Base-by-base conservation (phyloP, 2,797 vertebrate genomes). In the Botia almorhae region DNA sequence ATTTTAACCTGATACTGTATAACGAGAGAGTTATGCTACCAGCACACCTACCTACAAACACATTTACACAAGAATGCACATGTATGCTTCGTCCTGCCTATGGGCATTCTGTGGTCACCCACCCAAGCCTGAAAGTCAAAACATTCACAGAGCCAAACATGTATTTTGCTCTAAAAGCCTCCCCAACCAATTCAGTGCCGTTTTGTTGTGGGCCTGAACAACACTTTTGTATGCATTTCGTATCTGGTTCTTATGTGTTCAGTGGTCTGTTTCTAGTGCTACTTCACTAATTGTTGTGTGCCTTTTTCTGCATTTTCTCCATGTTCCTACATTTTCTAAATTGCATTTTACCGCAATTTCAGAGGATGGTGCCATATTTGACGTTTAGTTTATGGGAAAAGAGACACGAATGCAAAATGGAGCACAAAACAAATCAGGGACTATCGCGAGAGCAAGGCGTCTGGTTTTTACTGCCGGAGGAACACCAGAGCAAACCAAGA, bases 291-390 rank as follows among this genome's bases (percentile, higher is more conserved):
- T 93, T 92, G 92, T 93, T 0, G 92, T 94, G 94, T 94, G 93
- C 94, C 94, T 94, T 95, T 94, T 94, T 92, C 90, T 92, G 90
- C 89, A 90, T 92, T 93, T 92, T 94, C 90, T 93, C 90, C 87
- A 85, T 80, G 63, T 81, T 80, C 77, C 63, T 84, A 73, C 77
- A 63, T 80, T 85, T 81, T 82, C 68, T 65, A 33, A 78, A 82
- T 76, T 81, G 84, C 81, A 63, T 79, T 83, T 80, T 53, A 55
- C 48, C 69, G 69, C 81, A 33, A 90, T 92, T 90, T 90, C 90
- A 88, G 90, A 93, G 88, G 86, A 93, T 79, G 83, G 89, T 90
- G 88, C 88, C 91, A 92, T 89, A 89, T 86, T 74, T 81, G 85
- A 78, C 74, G 76, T 75, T 89, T 86, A 85, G 85, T 70, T 87